Base-by-base conservation (phyloP, 2,888 invertebrate species). In the Pedicia rivosa region DNA sequence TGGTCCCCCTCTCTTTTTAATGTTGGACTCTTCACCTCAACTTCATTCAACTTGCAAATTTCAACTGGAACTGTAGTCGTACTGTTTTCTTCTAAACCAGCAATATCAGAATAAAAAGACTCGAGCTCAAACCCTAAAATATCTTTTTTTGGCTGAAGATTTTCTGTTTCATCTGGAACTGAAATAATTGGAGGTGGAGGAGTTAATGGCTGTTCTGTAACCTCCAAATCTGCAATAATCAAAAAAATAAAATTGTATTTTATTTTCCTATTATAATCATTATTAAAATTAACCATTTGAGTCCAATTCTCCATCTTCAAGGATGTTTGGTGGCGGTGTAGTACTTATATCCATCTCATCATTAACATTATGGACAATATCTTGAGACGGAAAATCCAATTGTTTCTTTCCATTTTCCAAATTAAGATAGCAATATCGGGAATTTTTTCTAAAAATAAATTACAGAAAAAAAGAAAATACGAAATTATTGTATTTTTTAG, bases 401-500 rank as follows among this genome's bases (percentile, higher is more conserved):
- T 72, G 74, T 34, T 69, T 66, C 43, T 67, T 66, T 24, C 70
- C 71, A 17, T 66, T 70, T 42, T 54, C 51, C 42, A 63, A 54
- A 55, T 76, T 72, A 52, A 67, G 67, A 62, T 76, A 77, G 65
- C 66, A 74, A 62, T 77, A 77, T 47, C 74, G 66, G 59, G 72
- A 73, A 65, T 70, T 68, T 48, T 64, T 62, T 61, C 75, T 75
- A 68, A 57, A 63, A 63, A 54, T 56, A 47, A 50, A 49, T 45
- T 46, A 43, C 43, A 49, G 38, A 44, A 28, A 42, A 42, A 35
- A 36, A 30, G 27, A 33, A 32, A 37, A 39, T 14, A 32, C n/a
- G n/a, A n/a, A n/a, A n/a, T n/a, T n/a, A n/a, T n/a, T 31, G 31
- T 24, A 20, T 26, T 30, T 13, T 25, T 30, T 15, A 37, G 33